Percentiles rank a stretch among this genome's conserved stretches.
Evolutionary conservation across 1,140 invertebrate species (phyloP).

Genomic region (Drosophila lini): DNA sequence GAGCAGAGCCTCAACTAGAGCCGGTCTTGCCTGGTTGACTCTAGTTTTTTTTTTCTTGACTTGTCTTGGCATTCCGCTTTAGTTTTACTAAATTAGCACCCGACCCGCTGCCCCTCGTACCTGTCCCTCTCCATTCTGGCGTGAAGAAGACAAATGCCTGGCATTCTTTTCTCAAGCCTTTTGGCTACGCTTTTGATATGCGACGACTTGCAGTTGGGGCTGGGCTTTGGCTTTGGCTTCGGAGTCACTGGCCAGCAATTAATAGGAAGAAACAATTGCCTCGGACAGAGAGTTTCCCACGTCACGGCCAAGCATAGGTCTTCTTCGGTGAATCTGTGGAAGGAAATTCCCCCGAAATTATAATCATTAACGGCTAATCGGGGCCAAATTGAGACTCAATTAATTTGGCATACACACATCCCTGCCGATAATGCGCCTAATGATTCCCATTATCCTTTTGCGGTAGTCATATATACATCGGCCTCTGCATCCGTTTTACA

Average conservation of each 20-base stretch:
- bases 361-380: conserved; percentile 65
- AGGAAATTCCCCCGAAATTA: conserved; percentile 55
- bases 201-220: conserved; percentile 47
- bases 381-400: conserved; percentile 64
- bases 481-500: conserved; percentile 22
- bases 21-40: conserved; percentile 66
- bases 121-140: conserved; percentile 54
- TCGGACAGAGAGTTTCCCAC: conserved; percentile 53
- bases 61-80: conserved; percentile 59
- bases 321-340: conserved; percentile 51
- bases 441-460: conserved; percentile 64
- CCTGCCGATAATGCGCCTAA: conserved; percentile 48
- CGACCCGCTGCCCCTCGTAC: conserved; percentile 9
- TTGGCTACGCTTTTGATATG: conserved; percentile 78
- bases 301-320: conserved; percentile 35
- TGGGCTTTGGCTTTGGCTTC: not conserved
- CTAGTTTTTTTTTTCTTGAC: conserved; percentile 20
- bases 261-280: conserved; percentile 60
- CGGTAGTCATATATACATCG: conserved; percentile 49
- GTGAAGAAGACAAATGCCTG: conserved; percentile 80
- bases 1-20: conserved; percentile 16
- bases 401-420: conserved; percentile 53
- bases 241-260: conserved; percentile 49
- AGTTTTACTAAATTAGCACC: conserved; percentile 76
- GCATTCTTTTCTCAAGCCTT: conserved; percentile 80